Conservation (phyloP, 2,888 invertebrate genomes). For the Dermolepida albohirtum region DNA sequence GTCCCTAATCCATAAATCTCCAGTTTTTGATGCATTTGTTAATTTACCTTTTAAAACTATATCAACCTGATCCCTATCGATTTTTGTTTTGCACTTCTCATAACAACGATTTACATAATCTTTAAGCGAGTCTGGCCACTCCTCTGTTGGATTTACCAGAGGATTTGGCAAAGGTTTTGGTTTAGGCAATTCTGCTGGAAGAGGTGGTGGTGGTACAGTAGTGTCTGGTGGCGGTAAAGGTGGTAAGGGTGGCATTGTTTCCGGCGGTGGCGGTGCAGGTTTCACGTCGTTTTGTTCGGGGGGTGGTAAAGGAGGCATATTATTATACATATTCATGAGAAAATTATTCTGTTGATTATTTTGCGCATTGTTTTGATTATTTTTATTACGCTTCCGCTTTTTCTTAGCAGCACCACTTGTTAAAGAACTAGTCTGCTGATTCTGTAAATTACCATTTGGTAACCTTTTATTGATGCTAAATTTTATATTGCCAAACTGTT, state of each 20-base stretch:
- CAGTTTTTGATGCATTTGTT: conserved; percentile 88
- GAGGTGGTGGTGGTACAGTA: conserved; percentile 64
- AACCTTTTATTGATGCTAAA: conserved; percentile 67
- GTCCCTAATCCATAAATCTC: conserved; percentile 89
- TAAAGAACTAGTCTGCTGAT: conserved; percentile 62
- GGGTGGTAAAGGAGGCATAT: conserved; percentile 68
- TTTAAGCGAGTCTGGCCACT: conserved; percentile 84
- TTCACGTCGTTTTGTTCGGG: conserved; percentile 65
- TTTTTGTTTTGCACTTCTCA: conserved; percentile 86
- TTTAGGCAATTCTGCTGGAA: conserved; percentile 54
- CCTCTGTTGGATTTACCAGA: conserved; percentile 72
- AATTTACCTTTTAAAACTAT: conserved; percentile 94
- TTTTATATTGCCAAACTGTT: conserved; percentile 68
- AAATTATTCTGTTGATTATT: conserved; percentile 60
- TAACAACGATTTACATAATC: conserved; percentile 94
- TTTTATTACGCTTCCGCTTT: conserved; percentile 80
- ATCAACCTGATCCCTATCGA: conserved; percentile 95
- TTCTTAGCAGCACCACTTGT: conserved; percentile 75
- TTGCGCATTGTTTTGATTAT: conserved; percentile 62
- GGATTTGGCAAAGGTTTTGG: conserved; percentile 57
- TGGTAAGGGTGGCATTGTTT: conserved; percentile 67
- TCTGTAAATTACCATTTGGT: conserved; percentile 58
- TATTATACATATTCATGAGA: conserved; percentile 59
- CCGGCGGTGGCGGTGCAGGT: conserved; percentile 71
- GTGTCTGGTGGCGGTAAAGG: conserved; percentile 67